Percentiles rank a stretch among this genome's conserved stretches.
These are phyloP conservation scores for Lasius fuliginosus DNA, from an alignment of 2,888 invertebrate genomes.

Conservation along the genomic window DNA sequence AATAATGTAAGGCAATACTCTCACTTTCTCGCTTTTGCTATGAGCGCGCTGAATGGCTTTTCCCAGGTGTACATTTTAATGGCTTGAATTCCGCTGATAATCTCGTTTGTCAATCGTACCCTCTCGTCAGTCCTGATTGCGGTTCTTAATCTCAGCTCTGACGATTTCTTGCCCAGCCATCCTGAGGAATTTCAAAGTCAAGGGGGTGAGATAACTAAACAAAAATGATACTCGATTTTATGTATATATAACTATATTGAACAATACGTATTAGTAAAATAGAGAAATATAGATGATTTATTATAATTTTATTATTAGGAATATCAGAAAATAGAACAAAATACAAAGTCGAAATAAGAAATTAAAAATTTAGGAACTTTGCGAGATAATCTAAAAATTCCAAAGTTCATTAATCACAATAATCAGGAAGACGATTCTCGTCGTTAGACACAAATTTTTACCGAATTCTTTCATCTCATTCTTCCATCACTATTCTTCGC, in stretches of 20 bases:
- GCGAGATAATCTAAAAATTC: not conserved
- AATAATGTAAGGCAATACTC: conserved; percentile 58
- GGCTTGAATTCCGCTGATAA: conserved; percentile 94
- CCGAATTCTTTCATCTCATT: too few species aligned
- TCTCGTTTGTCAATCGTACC: conserved; percentile 96
- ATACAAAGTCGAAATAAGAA: too few species aligned
- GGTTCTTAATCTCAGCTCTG: conserved; percentile 92
- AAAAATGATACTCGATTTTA: not conserved
- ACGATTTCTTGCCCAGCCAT: conserved; percentile 92
- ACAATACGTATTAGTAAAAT: not conserved
- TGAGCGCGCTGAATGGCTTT: conserved; percentile 92
- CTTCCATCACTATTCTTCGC: too few species aligned
- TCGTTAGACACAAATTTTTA: too few species aligned
- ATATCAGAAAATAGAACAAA: not conserved
- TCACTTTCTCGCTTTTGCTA: conserved; percentile 92
- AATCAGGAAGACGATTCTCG: not conserved
- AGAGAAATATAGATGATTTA: not conserved
- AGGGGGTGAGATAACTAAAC: not conserved
- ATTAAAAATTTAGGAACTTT: not conserved
- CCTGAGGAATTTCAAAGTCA: conserved; percentile 85
- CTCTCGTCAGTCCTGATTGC: conserved; percentile 96
- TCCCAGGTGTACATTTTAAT: conserved; percentile 98
- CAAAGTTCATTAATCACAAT: not conserved
- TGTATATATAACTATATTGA: not conserved
- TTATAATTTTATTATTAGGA: too few species aligned